Evolutionary conservation across 1,140 invertebrate genomes (phyloP).

Genomic region (Eulimnadia texana): DNA sequence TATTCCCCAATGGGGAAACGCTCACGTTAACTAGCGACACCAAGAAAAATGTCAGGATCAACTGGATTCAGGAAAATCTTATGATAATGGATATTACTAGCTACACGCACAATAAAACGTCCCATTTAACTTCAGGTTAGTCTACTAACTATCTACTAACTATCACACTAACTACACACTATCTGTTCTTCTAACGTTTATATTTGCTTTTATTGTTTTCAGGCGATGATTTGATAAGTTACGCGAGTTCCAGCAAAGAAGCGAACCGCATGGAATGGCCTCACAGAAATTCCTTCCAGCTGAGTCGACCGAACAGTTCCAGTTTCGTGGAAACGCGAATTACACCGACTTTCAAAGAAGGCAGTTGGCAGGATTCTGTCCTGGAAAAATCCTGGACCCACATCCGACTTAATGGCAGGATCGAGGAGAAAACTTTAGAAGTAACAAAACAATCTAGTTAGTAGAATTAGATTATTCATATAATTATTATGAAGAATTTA

Average conservation of each 20-base stretch:
- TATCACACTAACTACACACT: too few species aligned
- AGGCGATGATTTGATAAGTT: too few species aligned
- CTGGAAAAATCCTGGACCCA: background rate
- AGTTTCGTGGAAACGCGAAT: background rate
- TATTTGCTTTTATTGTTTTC: too few species aligned
- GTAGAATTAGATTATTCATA: too few species aligned
- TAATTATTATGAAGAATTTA: too few species aligned
- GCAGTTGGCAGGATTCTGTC: background rate
- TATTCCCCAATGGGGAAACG: constrained; percentile 77
- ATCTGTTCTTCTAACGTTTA: too few species aligned
- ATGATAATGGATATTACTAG: background rate
- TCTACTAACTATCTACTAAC: too few species aligned
- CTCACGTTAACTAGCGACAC: constrained; percentile 42
- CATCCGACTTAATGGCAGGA: background rate
- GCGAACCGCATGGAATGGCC: background rate
- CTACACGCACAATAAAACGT: background rate
- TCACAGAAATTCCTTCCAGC: background rate
- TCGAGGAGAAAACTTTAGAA: background rate
- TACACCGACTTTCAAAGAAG: background rate
- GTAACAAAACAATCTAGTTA: too few species aligned
- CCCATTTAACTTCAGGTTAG: too few species aligned
- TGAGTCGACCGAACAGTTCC: background rate
- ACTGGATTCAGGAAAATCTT: background rate
- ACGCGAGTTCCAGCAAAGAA: background rate
- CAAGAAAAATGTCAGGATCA: background rate